A percentile compares a stretch with the other conserved stretches of the same genome.
These are phyloP conservation scores for Perca fluviatilis DNA, from an alignment of 2,113 vertebrate species.

Conservation along the genomic window DNA sequence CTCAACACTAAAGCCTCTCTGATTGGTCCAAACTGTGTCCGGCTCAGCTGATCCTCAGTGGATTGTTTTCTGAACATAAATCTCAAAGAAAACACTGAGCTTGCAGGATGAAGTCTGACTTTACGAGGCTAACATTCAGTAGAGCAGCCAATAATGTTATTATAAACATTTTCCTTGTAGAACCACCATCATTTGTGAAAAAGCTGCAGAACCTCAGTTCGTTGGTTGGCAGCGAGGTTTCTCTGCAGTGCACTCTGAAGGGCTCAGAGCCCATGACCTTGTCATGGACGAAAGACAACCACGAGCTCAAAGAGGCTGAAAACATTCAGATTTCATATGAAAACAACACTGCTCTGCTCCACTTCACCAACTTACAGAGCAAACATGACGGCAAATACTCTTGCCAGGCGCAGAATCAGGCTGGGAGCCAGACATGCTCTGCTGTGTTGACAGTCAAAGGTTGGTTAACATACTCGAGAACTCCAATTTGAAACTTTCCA, in stretches of 20 bases:
- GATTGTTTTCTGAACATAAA: neutral
- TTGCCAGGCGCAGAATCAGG: constrained; percentile 97
- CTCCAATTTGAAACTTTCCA: neutral
- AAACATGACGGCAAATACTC: constrained; percentile 94
- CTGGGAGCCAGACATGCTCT: constrained; percentile 94
- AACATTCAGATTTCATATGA: constrained; percentile 92
- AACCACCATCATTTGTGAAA: constrained; percentile 93
- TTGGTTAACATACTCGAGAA: constrained; percentile 79
- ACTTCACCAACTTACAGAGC: constrained; percentile 89
- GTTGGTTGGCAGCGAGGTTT: constrained; percentile 88
- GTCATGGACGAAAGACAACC: constrained; percentile 95
- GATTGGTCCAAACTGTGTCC: neutral
- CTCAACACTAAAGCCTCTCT: neutral
- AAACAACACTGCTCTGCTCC: constrained; percentile 89
- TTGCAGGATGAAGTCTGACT: neutral
- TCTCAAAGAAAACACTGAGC: neutral
- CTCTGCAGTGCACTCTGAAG: constrained; percentile 91
- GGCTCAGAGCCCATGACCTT: constrained; percentile 93
- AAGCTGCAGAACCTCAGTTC: constrained; percentile 92
- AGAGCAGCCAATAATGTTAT: neutral
- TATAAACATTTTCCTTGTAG: constrained; percentile 81
- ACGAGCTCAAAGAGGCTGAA: constrained; percentile 92
- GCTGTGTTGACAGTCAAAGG: constrained; percentile 95
- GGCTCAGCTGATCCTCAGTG: neutral
- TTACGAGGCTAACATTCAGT: neutral